Base-by-base conservation (phyloP, 2,113 vertebrate species). In the Calidris pugnax region DNA sequence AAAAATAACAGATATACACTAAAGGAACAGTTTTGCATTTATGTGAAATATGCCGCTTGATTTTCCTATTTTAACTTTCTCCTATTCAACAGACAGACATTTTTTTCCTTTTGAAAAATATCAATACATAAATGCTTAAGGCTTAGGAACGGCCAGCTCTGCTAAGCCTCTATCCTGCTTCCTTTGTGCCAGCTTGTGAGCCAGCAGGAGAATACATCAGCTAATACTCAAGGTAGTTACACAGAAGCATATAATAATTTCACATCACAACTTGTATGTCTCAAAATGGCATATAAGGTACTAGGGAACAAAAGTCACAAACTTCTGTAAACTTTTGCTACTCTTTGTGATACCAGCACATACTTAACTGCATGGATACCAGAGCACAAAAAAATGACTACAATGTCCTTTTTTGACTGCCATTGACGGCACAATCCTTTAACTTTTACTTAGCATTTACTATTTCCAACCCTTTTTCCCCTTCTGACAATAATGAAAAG, bases 321-420 rank as follows among this genome's bases (percentile, higher is more conserved):
- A 84, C 33, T 33, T 43, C 5, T 10, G 21, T 3, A 21, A 14
- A 12, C 26, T 86, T 84, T 12, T 67, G 7, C 24, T 78, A 41
- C 6, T 57, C n/a, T 7, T 15, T 39, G 7, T 12, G 8, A 45
- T 3, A 62, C 15, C 22, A 3, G 9, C 8, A 43, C 6, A 39
- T 1, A 16, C 14, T 39, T 56, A 64, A 32, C 9, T 13, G 5
- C 26, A 59, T 59, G 6, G 14, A 33, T 10, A 67, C 5, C 8
- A 24, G 0, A 0, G 22, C 30, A 78, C 28, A 45, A 80, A 78
- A 62, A 66, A 84, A 19, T 4, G 1, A 41, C 7, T 22, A 22
- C 16, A 4, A 32, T 4, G 9, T 27, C 16, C 10, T 55, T 28
- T 55, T 30, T 19, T 30, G 53, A 18, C 28, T 55, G 53, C 28